Base-by-base conservation (phyloP, 2,888 invertebrate genomes). In the Trichogramma dendrolimi region DNA sequence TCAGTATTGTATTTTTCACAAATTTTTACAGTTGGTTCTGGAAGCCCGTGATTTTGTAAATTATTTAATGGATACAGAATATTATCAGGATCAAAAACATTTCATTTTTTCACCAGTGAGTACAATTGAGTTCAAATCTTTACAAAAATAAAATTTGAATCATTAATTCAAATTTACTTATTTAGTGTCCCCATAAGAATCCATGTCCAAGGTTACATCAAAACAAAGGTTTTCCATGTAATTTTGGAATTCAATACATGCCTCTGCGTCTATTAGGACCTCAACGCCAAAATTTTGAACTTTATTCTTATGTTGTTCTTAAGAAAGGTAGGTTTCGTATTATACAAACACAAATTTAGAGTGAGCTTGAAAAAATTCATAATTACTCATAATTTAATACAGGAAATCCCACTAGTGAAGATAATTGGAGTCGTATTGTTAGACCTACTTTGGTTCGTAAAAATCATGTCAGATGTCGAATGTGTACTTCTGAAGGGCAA, bases 1-100 rank as follows among this genome's bases (percentile, higher is more conserved):
- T 43, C 27, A 27, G 27, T 27, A 27, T 27, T 27, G 27, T 27
- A 3, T 27, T 27, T 27, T 14, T 14, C 14, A 14, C 14, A 14
- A 14, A 67, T 63, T 67, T 68, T 14, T 71, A 53, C 63, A 85
- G 83, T 65, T 84, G 5, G 82, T 96, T 0, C 88, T 90, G 69
- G 95, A 97, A 82, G 91, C 91, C 0, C 83, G 95, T 70, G 90
- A 94, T 68, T 91, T 88, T 75, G 81, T 97, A 43, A 78, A 94
- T 2, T 83, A 85, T 75, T 74, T 69, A 77, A 65, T 70, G 72
- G 50, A 77, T 27, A 27, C 27, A 75, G 11, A 74, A 0, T 1
- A 38, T 41, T 42, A 56, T 7, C 6, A n/a, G 0, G 6, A 55
- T 1, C 8, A 8, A 8, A 40, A 74, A 42, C 87, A 85, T 0